Percentiles rank a stretch among this genome's conserved stretches.
Conservation (phyloP, 2,113 vertebrate genomes). For the Mystacornis crossleyi region DNA sequence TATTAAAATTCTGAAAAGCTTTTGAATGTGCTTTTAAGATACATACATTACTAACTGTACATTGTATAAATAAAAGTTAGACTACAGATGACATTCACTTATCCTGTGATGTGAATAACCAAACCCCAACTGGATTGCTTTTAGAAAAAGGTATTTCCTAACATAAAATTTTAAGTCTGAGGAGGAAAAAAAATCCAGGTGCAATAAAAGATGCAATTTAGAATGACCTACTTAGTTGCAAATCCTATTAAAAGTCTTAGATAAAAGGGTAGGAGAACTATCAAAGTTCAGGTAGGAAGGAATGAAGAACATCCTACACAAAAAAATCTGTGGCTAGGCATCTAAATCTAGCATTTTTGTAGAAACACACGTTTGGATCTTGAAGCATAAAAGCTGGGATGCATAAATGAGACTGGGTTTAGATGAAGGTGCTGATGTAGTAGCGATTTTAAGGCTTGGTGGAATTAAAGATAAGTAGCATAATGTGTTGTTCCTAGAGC, state of each 20-base stretch:
- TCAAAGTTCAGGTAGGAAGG: constrained; percentile 27
- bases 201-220: neutral
- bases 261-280: neutral
- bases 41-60: neutral
- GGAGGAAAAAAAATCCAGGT: neutral
- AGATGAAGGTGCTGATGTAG: constrained; percentile 36
- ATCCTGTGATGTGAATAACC: neutral
- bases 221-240: neutral
- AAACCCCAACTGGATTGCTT: neutral
- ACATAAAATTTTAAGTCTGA: neutral
- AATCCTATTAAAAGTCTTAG: neutral
- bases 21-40: neutral
- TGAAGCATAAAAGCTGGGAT: neutral
- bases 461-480: neutral
- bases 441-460: constrained; percentile 21
- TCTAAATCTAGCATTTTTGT: neutral
- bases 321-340: neutral
- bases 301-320: constrained; percentile 42
- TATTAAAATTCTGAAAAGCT: neutral
- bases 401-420: constrained; percentile 9
- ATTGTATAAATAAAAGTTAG: neutral
- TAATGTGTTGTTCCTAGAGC: neutral
- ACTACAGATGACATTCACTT: neutral
- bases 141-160: neutral
- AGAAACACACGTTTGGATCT: neutral